Conservation (phyloP, 2,888 invertebrate genomes). For the Perizoma flavofasciatum region DNA sequence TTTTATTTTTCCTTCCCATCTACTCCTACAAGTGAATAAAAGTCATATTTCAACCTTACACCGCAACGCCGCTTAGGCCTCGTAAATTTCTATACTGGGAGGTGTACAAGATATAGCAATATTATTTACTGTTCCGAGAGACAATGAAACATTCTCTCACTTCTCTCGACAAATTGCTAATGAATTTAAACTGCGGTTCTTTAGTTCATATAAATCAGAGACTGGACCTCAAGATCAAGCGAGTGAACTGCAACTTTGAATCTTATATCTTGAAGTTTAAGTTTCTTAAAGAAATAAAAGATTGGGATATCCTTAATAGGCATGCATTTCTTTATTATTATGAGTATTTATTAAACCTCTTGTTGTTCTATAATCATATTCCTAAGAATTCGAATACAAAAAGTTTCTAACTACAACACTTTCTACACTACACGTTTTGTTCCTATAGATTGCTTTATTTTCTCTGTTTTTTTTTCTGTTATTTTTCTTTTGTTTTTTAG, state of each 20-base stretch:
- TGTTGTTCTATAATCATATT: too few species aligned
- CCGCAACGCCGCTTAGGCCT: slow-evolving; percentile 5
- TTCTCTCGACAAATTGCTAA: slow-evolving; percentile 75
- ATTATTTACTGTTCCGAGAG: slow-evolving; percentile 55
- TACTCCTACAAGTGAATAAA: too few species aligned
- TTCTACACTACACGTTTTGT: too few species aligned
- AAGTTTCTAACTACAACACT: too few species aligned
- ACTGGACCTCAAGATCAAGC: not conserved
- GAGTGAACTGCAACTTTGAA: slow-evolving; percentile 12
- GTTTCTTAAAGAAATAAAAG: not conserved
- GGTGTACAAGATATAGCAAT: slow-evolving; percentile 44
- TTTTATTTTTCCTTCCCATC: too few species aligned
- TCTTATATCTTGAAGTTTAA: not conserved
- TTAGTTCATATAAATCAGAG: slow-evolving; percentile 32
- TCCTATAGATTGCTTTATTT: too few species aligned
- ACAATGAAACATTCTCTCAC: slow-evolving; percentile 79
- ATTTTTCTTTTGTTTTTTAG: too few species aligned
- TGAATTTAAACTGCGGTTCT: slow-evolving; percentile 65
- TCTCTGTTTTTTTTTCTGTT: too few species aligned
- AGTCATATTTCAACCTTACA: not conserved
- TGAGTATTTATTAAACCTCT: too few species aligned
- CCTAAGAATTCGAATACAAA: too few species aligned
- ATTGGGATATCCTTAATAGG: not conserved
- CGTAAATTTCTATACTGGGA: slow-evolving; percentile 12
- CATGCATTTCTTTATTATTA: too few species aligned